Percentiles rank a stretch among this genome's conserved stretches.
Evolutionary conservation across 1,140 invertebrate species (phyloP).

Genomic region (Danaus melanippus): DNA sequence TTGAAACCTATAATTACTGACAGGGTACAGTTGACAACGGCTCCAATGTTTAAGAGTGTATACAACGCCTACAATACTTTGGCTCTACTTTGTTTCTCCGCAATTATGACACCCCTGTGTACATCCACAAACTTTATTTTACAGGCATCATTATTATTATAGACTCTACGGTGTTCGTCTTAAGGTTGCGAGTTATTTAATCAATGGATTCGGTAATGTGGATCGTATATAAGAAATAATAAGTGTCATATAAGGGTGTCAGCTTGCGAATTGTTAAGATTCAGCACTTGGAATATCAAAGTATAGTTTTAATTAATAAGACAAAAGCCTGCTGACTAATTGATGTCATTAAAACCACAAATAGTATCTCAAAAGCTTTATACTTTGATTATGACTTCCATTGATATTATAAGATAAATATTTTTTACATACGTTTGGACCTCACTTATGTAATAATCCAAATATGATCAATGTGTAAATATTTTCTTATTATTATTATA

Average conservation of each 20-base stretch:
- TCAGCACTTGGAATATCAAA: slow-evolving; percentile 17
- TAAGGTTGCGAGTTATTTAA: slow-evolving; percentile 15
- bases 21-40: slow-evolving; percentile 54
- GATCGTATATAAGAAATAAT: slow-evolving; percentile 27
- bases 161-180: slow-evolving; percentile 14
- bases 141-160: slow-evolving; percentile 6
- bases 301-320: slow-evolving; percentile 20
- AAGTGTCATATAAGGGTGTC: slow-evolving; percentile 32
- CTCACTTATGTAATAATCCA: no score
- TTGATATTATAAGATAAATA: no score
- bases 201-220: background rate
- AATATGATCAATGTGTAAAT: no score
- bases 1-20: slow-evolving; percentile 54
- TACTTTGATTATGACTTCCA: no score
- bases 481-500: no score
- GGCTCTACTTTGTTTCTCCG: slow-evolving; percentile 63
- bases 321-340: slow-evolving; percentile 19
- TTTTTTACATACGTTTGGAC: no score
- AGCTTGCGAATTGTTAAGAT: slow-evolving; percentile 31
- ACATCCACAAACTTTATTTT: slow-evolving; percentile 32
- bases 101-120: slow-evolving; percentile 66
- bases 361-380: no score
- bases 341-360: slow-evolving; percentile 2
- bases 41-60: slow-evolving; percentile 62
- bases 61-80: slow-evolving; percentile 63